Percentiles rank a stretch among this genome's conserved stretches.
These are phyloP conservation scores for Apis florea DNA, from an alignment of 1,140 invertebrate genomes.

Conservation along the genomic window DNA sequence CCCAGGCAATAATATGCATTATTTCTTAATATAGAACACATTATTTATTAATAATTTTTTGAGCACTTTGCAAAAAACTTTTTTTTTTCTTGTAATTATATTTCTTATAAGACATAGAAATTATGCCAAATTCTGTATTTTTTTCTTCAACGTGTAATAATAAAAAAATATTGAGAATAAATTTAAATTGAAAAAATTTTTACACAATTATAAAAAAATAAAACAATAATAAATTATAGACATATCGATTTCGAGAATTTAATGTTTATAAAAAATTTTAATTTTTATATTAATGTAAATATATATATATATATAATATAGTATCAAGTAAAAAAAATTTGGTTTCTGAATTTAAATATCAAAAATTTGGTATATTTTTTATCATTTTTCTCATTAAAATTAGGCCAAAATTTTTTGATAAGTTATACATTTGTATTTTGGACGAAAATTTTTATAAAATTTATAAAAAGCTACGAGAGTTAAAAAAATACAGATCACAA, in stretches of 20 bases:
- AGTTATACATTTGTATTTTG: slow-evolving; percentile 47
- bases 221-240: slow-evolving; percentile 18
- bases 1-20: slow-evolving; percentile 68
- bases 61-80: slow-evolving; percentile 40
- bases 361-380: slow-evolving; percentile 30
- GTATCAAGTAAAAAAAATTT: background rate
- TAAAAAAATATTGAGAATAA: background rate
- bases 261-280: too few relatives aligned
- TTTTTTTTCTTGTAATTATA: background rate
- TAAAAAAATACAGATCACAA: slow-evolving; percentile 78
- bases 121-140: slow-evolving; percentile 36
- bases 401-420: slow-evolving; percentile 45
- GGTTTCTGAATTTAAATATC: background rate
- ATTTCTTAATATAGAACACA: slow-evolving; percentile 51
- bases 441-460: slow-evolving; percentile 62
- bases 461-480: slow-evolving; percentile 74
- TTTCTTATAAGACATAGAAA: background rate
- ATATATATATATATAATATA: background rate
- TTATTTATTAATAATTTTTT: slow-evolving; percentile 38
- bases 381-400: slow-evolving; percentile 27
- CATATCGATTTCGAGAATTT: background rate
- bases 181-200: slow-evolving; percentile 1
- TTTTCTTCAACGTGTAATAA: background rate
- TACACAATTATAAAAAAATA: background rate
- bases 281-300: background rate